Base-by-base conservation (phyloP, 2,113 vertebrate species). In the Podarcis muralis region DNA sequence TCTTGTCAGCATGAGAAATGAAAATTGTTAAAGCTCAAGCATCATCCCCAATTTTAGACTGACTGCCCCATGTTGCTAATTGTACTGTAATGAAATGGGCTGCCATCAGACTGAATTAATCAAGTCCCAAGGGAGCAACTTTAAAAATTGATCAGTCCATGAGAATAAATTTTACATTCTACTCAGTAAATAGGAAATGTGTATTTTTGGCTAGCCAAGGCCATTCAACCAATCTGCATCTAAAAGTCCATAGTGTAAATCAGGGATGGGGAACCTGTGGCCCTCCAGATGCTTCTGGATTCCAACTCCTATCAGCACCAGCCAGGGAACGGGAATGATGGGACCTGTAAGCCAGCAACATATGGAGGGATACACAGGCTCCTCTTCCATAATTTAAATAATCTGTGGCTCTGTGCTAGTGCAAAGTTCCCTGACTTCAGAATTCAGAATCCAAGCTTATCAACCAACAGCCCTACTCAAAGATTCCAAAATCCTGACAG, bases 41-140 rank as follows among this genome's bases (percentile, higher is more conserved):
- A 1, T 87, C 82, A 68, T 62, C n/a, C 88, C 53, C 35, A 35
- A 82, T 86, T 87, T 94, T 93, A 90, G 82, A 53, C 32, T 65
- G 66, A 66, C 81, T 92, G 48, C 4, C 88, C 84, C 92, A n/a
- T 12, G 11, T 32, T 84, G 48, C 83, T 92, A 69, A 75, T 71
- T 88, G 83, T 59, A 91, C 69, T 69, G 16, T 76, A 93, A 89
- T 62, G 80, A 90, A 93, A n/a, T 87, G 92, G 92, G 53, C 40
- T 69, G 81, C 65, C 16, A 65, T 91, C 89, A 30, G 12, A 62
- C 32, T 86, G 79, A 77, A 88, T 89, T 93, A 92, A 92, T 93
- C 74, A 22, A 85, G 25, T 83, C 88, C 90, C 91, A 0, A 87
- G 85, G 80, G 88, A 89, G 69, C 81, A 53, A 37, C 81, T 82